Conservation (phyloP, 2,888 invertebrate genomes). For the Bombylius major region DNA sequence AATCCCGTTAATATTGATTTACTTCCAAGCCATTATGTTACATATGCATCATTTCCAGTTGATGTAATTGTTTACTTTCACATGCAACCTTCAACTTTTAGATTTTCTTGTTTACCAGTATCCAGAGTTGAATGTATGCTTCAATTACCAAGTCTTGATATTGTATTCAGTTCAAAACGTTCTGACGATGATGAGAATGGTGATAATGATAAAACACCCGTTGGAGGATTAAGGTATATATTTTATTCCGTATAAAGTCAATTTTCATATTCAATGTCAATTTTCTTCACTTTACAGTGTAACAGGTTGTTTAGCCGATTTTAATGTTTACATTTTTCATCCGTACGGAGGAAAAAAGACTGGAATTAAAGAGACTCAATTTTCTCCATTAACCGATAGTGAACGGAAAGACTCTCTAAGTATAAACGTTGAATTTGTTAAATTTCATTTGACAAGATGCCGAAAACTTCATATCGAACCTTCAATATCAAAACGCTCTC, state of each 20-base stretch:
- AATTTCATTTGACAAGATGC: slow-evolving; percentile 85
- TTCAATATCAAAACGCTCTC: slow-evolving; percentile 28
- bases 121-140: slow-evolving; percentile 92
- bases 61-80: slow-evolving; percentile 98
- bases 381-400: slow-evolving; percentile 74
- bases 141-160: slow-evolving; percentile 90
- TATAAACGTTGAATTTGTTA: slow-evolving; percentile 93
- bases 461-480: slow-evolving; percentile 72
- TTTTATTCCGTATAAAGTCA: neutral
- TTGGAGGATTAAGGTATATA: slow-evolving; percentile 29
- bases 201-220: slow-evolving; percentile 29
- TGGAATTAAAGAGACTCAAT: slow-evolving; percentile 65
- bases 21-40: slow-evolving; percentile 62
- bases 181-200: slow-evolving; percentile 51
- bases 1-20: slow-evolving; percentile 40
- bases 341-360: slow-evolving; percentile 89
- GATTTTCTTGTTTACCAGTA: slow-evolving; percentile 91
- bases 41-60: slow-evolving; percentile 90
- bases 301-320: slow-evolving; percentile 91
- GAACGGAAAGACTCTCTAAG: slow-evolving; percentile 92
- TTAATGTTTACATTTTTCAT: slow-evolving; percentile 96
- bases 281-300: slow-evolving; percentile 51
- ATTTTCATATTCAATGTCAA: neutral
- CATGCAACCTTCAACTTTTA: slow-evolving; percentile 92
- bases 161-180: slow-evolving; percentile 90